Base-by-base conservation (phyloP, 2,888 invertebrate genomes). In the Volucella bombylans region DNA sequence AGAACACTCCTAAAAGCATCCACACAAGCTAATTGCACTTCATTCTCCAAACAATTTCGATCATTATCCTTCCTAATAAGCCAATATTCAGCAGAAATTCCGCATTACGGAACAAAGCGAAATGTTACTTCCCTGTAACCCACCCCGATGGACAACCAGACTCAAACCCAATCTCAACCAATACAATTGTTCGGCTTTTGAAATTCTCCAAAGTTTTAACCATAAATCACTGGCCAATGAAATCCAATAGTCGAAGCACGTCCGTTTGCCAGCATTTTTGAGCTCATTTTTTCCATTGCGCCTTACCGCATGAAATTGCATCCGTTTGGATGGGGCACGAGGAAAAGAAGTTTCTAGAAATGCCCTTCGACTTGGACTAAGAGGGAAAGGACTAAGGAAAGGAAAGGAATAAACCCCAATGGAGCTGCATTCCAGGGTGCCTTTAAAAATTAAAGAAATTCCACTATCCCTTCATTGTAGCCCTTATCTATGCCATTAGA, bases 211-310 rank as follows among this genome's bases (percentile, higher is more conserved):
- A 74, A 74, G 23, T 74, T n/a, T 64, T 64, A 57, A 15, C 49
- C 49, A 81, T 76, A 76, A 76, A 81, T 81, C 81, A 68, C 68
- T 59, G 12, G 76, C 76, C 81, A 81, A 81, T 76, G 81, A 76
- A 76, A 69, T 76, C 64, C 62, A 64, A 43, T 41, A 74, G 62
- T 69, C 62, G 45, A 69, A 52, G 49, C 54, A 68, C 57, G 68
- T 62, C 15, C 41, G 61, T 67, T 80, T 55, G 47, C 41, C 11
- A 78, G 52, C 43, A 49, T 52, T 38, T 38, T 52, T 61, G 59
- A 38, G 10, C 50, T 67, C 50, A 77, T 54, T 62, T 39, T 31
- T 64, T 41, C 45, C 45, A 15, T 31, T n/a, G 9, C 54, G 8
- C 0, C 39, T 9, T 12, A 39, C 18, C 52, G 10, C 52, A 49